Base-by-base conservation (phyloP, 30 jellyfish, hydroid and myxozoan species). In the Haliclystus octoradiatus region DNA sequence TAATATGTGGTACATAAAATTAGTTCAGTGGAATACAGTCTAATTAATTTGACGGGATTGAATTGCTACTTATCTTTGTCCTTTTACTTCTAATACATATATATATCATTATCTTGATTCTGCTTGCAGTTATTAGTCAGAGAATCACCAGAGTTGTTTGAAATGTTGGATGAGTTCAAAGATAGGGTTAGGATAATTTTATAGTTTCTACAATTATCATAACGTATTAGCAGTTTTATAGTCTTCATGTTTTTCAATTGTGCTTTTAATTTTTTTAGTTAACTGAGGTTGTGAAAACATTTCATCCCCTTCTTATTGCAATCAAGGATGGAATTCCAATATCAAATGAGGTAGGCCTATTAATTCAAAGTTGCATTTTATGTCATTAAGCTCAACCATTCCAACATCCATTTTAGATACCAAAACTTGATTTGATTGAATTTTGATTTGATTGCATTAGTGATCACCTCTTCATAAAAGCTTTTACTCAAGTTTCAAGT, bases 141-240 rank as follows among this genome's bases (percentile, higher is more conserved):
- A 49, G 90, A 86, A 22, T 86, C 96, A 1, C 96, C 96, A 32
- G 96, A 86, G 50, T 66, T 86, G 50, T 82, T 86, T 68, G 92
- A 79, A 26, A 26, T 86, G 63, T 35, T 86, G 47, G 92, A 73
- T 26, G 96, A 86, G 51, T 86, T 71, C 73, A 72, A 78, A 51
- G 73, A 78, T n/a, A 74, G 73, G 80, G 96, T 86, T 69, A 49
- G 52, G n/a, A n/a, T n/a, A n/a, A n/a, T n/a, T n/a, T n/a, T n/a
- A n/a, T n/a, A n/a, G n/a, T n/a, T n/a, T n/a, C n/a, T n/a, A n/a
- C n/a, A n/a, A n/a, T n/a, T n/a, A n/a, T n/a, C n/a, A n/a, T n/a
- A n/a, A n/a, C n/a, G n/a, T n/a, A n/a, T n/a, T n/a, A n/a, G n/a
- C n/a, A n/a, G n/a, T n/a, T n/a, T n/a, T n/a, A n/a, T n/a, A n/a